These are phyloP conservation scores for Tenebrio molitor DNA, from an alignment of 1,140 invertebrate genomes.

Conservation along the genomic window DNA sequence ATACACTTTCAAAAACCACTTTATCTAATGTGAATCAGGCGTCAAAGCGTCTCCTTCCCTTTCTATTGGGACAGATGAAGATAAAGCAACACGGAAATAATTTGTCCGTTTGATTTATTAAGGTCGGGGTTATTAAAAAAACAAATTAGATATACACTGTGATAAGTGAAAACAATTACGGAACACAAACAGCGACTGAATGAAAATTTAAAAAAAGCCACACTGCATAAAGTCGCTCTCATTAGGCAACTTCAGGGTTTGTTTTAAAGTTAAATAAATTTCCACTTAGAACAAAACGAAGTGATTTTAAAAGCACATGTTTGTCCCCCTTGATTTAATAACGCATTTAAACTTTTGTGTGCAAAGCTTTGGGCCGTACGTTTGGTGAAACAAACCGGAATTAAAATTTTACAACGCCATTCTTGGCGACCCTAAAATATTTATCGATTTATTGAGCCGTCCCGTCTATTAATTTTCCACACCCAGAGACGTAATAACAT, in stretches of 20 bases:
- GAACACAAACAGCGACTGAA: not conserved
- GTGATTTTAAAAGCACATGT: slow-evolving; percentile 18
- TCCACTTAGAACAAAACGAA: not conserved
- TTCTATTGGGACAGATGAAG: not conserved
- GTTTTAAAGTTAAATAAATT: slow-evolving; percentile 16
- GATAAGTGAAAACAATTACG: not conserved
- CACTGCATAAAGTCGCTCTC: not conserved
- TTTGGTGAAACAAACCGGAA: no score
- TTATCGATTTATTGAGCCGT: no score
- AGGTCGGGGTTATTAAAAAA: not conserved
- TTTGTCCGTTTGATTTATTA: slow-evolving; percentile 8
- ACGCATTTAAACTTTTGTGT: slow-evolving; percentile 1
- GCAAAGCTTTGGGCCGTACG: no score
- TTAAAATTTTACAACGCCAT: no score
- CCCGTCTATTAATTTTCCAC: no score
- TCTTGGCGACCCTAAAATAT: no score
- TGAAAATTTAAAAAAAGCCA: not conserved
- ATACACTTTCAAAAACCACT: slow-evolving; percentile 15
- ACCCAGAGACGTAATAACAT: no score
- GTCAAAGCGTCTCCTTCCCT: not conserved
- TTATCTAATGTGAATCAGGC: slow-evolving; percentile 8
- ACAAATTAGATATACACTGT: not conserved
- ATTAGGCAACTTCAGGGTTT: not conserved
- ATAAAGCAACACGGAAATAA: slow-evolving; percentile 1
- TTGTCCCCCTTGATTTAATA: slow-evolving; percentile 13